These are phyloP conservation scores for Felis catus DNA, from an alignment of 2,113 vertebrate genomes.

Conservation along the genomic window F.catus_Fca126_mat1.0 CM031420.1:128413501-128414000, in stretches of 20 bases:
- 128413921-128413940: too few relatives aligned
- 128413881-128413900: neutral
- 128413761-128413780: constrained; percentile 2
- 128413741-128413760: constrained; percentile 38
- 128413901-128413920: constrained; percentile 33
- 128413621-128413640: too few relatives aligned
- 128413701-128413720: neutral
- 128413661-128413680: neutral
- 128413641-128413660: neutral
- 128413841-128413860: neutral
- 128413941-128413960: too few relatives aligned
- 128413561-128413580: too few relatives aligned
- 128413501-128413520: too few relatives aligned
- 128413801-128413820: neutral
- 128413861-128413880: neutral
- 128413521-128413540: too few relatives aligned
- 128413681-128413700: neutral
- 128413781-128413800: neutral
- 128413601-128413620: too few relatives aligned
- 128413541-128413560: too few relatives aligned
- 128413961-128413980: too few relatives aligned
- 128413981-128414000: too few relatives aligned
- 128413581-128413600: too few relatives aligned
- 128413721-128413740: neutral
- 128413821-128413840: neutral